phyloP scores from a whole-genome alignment of 1,140 invertebrate genomes.

The Maconellicoccus hirsutus region DNA sequence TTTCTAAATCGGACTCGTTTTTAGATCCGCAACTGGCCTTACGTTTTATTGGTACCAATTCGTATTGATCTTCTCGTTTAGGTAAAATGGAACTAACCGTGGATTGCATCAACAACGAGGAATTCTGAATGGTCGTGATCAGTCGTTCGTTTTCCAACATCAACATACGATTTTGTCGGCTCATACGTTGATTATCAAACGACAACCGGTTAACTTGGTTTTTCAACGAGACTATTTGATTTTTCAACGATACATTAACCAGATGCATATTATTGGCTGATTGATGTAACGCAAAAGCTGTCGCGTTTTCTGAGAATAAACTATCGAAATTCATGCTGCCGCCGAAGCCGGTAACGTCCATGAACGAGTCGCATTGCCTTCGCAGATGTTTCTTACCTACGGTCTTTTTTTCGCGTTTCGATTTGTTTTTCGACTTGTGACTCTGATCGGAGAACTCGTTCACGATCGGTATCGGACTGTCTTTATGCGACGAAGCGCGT shows the following conservation, averaged over 20 bases:
- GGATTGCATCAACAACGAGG: background rate
- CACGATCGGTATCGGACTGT: background rate
- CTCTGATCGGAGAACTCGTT: constrained; percentile 1
- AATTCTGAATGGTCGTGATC: background rate
- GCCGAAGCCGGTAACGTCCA: background rate
- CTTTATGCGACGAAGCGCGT: background rate
- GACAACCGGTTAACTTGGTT: background rate
- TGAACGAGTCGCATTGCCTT: background rate
- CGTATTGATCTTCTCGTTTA: background rate
- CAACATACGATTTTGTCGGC: background rate
- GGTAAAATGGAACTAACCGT: background rate
- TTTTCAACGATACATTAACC: background rate
- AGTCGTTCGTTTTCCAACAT: background rate
- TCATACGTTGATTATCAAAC: background rate
- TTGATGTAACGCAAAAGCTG: background rate
- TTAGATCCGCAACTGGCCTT: background rate
- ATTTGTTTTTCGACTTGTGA: background rate
- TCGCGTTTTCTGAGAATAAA: constrained; percentile 2
- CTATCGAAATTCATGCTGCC: background rate
- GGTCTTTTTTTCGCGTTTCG: background rate
- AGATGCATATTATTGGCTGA: constrained; percentile 16
- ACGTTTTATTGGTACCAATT: background rate
- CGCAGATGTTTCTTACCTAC: background rate
- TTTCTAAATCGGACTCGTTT: background rate
- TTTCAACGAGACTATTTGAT: background rate